Percentiles rank a stretch among this genome's conserved stretches.
Evolutionary conservation across 1,140 invertebrate genomes (phyloP).

Genomic region (Drosophila saltans): DNA sequence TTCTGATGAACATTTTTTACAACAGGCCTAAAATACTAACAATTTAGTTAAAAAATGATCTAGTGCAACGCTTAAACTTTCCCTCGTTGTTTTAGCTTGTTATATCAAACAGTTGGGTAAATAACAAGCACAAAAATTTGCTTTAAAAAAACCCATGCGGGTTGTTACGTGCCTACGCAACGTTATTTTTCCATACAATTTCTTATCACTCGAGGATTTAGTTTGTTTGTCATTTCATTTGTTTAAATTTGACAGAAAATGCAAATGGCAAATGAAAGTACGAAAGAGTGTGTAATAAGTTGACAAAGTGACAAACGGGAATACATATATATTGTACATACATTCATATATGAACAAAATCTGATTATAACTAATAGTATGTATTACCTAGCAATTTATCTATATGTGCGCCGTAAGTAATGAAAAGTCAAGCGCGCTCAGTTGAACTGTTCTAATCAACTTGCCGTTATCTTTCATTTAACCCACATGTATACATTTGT

Average conservation of each 20-base stretch:
- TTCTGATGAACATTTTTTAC: no score
- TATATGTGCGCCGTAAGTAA: not conserved
- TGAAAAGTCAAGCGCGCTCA: not conserved
- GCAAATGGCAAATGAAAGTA: constrained; percentile 33
- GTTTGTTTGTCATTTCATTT: constrained; percentile 5
- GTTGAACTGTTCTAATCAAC: constrained; percentile 5
- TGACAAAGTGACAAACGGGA: not conserved
- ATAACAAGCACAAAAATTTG: not conserved
- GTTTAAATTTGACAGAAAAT: constrained; percentile 23
- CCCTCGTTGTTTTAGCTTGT: not conserved
- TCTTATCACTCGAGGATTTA: constrained; percentile 31
- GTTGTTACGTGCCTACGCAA: not conserved
- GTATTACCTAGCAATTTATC: constrained; percentile 3
- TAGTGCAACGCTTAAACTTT: not conserved
- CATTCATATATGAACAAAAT: not conserved
- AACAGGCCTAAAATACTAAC: no score
- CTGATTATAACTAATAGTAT: not conserved
- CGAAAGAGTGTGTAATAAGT: not conserved
- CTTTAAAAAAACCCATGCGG: not conserved
- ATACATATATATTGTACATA: not conserved
- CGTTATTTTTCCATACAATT: constrained; percentile 19
- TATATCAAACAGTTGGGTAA: constrained; percentile 7
- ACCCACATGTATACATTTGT: not conserved
- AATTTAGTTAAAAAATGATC: not conserved
- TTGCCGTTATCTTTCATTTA: constrained; percentile 17